Conservation (phyloP, 1,140 invertebrate genomes). For the Lepidurus couesii region DNA sequence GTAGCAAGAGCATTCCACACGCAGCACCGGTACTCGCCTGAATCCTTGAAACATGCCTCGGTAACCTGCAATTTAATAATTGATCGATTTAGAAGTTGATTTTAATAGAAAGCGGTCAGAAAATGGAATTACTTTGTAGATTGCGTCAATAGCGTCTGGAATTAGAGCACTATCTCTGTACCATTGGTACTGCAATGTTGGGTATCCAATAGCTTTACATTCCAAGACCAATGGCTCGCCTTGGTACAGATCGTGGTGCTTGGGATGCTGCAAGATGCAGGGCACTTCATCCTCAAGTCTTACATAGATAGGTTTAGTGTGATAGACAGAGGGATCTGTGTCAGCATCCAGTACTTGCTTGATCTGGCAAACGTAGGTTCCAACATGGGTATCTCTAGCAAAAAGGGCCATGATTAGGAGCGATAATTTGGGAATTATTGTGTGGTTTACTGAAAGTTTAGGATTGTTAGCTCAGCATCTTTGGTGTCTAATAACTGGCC, state of each 20-base stretch:
- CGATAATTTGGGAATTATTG: neutral
- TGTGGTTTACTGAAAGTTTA: neutral
- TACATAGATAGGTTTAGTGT: neutral
- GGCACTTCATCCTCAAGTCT: neutral
- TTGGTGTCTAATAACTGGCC: neutral
- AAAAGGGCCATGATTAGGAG: neutral
- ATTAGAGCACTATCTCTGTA: neutral
- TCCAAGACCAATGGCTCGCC: neutral
- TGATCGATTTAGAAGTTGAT: neutral
- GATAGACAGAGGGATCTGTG: neutral
- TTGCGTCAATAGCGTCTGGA: neutral
- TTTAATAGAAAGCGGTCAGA: neutral
- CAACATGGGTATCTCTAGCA: neutral
- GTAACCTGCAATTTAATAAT: neutral
- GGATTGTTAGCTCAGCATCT: neutral
- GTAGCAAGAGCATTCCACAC: neutral
- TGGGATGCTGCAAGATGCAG: neutral
- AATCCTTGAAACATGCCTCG: neutral
- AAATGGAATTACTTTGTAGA: neutral
- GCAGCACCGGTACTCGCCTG: neutral
- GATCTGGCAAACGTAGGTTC: neutral
- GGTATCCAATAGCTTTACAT: neutral
- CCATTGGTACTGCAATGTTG: conserved; percentile 16
- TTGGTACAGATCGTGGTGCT: neutral
- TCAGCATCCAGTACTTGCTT: neutral